These are phyloP conservation scores for Chitala chitala DNA, from an alignment of 2,113 vertebrate genomes.

Conservation along the genomic window DNA sequence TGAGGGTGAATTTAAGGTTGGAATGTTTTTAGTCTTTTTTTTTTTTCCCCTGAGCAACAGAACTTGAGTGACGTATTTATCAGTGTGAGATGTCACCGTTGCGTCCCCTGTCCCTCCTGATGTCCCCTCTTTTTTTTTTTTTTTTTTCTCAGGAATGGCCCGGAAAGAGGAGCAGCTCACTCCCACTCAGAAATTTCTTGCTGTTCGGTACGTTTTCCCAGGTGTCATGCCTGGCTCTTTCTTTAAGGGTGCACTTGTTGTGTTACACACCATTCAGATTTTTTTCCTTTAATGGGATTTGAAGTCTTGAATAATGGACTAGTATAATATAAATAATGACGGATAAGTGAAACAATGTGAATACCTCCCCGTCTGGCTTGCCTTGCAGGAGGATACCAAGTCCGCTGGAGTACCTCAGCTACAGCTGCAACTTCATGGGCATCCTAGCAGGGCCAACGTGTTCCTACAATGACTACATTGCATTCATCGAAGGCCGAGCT, in stretches of 20 bases:
- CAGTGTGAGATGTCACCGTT: neutral
- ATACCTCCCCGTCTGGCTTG: slow-evolving; percentile 47
- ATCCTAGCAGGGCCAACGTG: slow-evolving; percentile 87
- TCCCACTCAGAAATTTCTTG: slow-evolving; percentile 76
- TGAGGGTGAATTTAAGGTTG: no score
- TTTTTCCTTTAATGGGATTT: no score
- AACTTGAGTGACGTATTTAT: neutral
- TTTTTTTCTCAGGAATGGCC: slow-evolving; percentile 76
- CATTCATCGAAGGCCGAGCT: slow-evolving; percentile 85
- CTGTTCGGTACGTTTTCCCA: slow-evolving; percentile 72
- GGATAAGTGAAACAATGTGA: neutral
- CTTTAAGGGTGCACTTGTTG: neutral
- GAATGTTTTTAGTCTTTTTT: no score
- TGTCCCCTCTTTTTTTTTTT: slow-evolving; percentile 16
- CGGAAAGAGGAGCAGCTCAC: slow-evolving; percentile 83
- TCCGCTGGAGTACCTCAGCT: slow-evolving; percentile 88
- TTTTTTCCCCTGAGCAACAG: neutral
- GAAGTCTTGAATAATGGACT: no score
- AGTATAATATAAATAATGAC: no score
- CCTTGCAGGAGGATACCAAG: slow-evolving; percentile 85
- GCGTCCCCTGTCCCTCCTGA: neutral
- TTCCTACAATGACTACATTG: slow-evolving; percentile 92
- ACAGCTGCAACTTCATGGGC: slow-evolving; percentile 95
- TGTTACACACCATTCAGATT: neutral
- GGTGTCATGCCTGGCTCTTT: neutral